A percentile compares a stretch with the other conserved stretches of the same genome.
phyloP scores from a whole-genome alignment of 1,140 invertebrate genomes.

The Zaprionus taronus region DNA sequence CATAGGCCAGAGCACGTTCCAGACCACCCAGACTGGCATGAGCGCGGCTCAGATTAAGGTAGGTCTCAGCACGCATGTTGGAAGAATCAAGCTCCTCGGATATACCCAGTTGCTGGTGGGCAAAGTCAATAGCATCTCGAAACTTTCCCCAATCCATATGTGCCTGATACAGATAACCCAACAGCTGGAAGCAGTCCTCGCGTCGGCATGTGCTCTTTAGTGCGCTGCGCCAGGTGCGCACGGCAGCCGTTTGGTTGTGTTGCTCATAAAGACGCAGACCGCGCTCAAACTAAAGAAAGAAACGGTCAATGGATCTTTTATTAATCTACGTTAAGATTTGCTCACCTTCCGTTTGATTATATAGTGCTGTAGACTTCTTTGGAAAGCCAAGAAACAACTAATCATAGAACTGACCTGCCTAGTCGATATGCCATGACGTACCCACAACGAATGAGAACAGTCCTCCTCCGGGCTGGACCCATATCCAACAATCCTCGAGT shows the following conservation, averaged over 20 bases:
- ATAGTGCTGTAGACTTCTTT: slow-evolving; percentile 90
- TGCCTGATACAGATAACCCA: slow-evolving; percentile 93
- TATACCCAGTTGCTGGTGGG: slow-evolving; percentile 92
- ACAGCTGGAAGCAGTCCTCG: slow-evolving; percentile 91
- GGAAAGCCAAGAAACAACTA: slow-evolving; percentile 90
- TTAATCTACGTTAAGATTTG: not conserved
- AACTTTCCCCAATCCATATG: slow-evolving; percentile 96
- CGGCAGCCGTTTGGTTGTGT: slow-evolving; percentile 93
- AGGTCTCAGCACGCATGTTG: slow-evolving; percentile 93
- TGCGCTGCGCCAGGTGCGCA: slow-evolving; percentile 93
- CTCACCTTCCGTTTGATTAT: slow-evolving; percentile 91
- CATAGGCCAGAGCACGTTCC: slow-evolving; percentile 91
- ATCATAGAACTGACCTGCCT: slow-evolving; percentile 73
- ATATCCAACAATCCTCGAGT: slow-evolving; percentile 72
- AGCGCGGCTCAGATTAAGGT: slow-evolving; percentile 92
- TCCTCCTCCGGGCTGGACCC: slow-evolving; percentile 68
- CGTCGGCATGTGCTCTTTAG: slow-evolving; percentile 91
- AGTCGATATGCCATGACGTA: slow-evolving; percentile 48
- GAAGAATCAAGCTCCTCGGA: slow-evolving; percentile 93
- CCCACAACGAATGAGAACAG: slow-evolving; percentile 65
- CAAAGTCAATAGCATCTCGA: slow-evolving; percentile 92
- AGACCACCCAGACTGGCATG: slow-evolving; percentile 92
- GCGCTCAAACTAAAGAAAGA: slow-evolving; percentile 89
- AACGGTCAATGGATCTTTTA: not conserved
- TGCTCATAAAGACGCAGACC: slow-evolving; percentile 92